A percentile compares a stretch with the other conserved stretches of the same genome.
These are phyloP conservation scores for Drosophila testacea DNA, from an alignment of 2,888 invertebrate genomes.

Conservation along the genomic window DNA sequence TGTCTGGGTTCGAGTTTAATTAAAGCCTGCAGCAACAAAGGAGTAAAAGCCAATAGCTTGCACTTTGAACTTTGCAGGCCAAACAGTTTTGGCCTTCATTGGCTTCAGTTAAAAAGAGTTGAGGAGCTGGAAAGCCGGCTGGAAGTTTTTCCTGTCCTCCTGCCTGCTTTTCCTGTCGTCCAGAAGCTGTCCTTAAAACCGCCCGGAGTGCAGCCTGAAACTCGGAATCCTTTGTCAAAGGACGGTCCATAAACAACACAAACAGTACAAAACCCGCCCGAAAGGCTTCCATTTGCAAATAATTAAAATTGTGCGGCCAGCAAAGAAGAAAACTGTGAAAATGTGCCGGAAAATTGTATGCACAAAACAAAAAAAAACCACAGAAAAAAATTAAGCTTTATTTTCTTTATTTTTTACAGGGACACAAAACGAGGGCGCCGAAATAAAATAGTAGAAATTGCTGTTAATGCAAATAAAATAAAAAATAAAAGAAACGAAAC, in stretches of 20 bases:
- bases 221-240: slow-evolving; percentile 54
- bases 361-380: slow-evolving; percentile 47
- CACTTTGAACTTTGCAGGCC: slow-evolving; percentile 59
- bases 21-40: slow-evolving; percentile 63
- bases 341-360: slow-evolving; percentile 65
- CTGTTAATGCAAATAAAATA: slow-evolving; percentile 57
- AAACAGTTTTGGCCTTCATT: slow-evolving; percentile 50
- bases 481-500: slow-evolving; percentile 6
- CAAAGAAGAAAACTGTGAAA: slow-evolving; percentile 38
- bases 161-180: slow-evolving; percentile 1
- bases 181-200: slow-evolving; percentile 1
- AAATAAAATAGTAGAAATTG: slow-evolving; percentile 60
- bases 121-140: neutral
- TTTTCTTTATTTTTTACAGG: slow-evolving; percentile 2
- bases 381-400: slow-evolving; percentile 28
- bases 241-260: slow-evolving; percentile 51
- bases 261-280: slow-evolving; percentile 21
- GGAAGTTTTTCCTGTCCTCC: neutral
- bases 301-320: slow-evolving; percentile 69
- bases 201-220: slow-evolving; percentile 29
- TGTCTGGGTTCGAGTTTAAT: slow-evolving; percentile 65
- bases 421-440: slow-evolving; percentile 47
- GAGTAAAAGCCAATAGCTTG: slow-evolving; percentile 45
- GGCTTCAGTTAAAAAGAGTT: slow-evolving; percentile 14
- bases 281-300: slow-evolving; percentile 64